Evolutionary conservation across 2,113 vertebrate species (phyloP), one percentile per base, ranked within the genome.

Genomic region (Misgurnus mizolepis): DNA sequence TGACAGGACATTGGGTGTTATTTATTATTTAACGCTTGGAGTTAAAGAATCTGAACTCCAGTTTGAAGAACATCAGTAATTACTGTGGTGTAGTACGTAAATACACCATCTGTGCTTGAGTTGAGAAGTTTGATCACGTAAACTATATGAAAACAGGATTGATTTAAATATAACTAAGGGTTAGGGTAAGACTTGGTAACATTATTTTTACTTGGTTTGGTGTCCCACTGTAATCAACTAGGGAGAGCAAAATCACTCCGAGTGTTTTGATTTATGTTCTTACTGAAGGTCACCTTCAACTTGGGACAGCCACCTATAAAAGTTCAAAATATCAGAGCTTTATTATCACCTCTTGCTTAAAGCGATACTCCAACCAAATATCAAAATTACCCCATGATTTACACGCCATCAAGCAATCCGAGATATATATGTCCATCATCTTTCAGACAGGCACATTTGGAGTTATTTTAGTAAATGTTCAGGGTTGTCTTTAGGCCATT

Each of bases 211-310:
- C 27, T 47, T 62, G 58, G 7, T 71, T 55, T n/a, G 40, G 9
- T 71, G 45, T 64, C 88, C 88, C 84, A 92, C 92, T 89, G 7
- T 91, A 93, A 81, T 92, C 88, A 0, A 73, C 85, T 6, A 18
- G 34, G 89, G 86, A 0, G 81, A 0, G 27, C 90, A 73, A 88
- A 92, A 7, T 0, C 17, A 0, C 4, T 41, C 0, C 91, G 90
- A 0, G 87, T 80, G 0, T 0, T 39, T 61, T 8, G 0, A 18
- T 70, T 17, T 41, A 90, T 4, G 0, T 34, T 5, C 83, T 85
- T 87, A 56, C 81, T 88, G 68, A 91, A 92, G 67, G 92, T 92
- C 10, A 87, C 87, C 83, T 79, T 92, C 40, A 55, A 62, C 55
- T 45, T 85, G 60, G 90, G 87, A 39, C 91, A 92, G 40, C 66